Evolutionary conservation across 1,140 invertebrate species (phyloP), one percentile per base, ranked within the genome.

Genomic region (Phymorhynchus buccinoides): DNA sequence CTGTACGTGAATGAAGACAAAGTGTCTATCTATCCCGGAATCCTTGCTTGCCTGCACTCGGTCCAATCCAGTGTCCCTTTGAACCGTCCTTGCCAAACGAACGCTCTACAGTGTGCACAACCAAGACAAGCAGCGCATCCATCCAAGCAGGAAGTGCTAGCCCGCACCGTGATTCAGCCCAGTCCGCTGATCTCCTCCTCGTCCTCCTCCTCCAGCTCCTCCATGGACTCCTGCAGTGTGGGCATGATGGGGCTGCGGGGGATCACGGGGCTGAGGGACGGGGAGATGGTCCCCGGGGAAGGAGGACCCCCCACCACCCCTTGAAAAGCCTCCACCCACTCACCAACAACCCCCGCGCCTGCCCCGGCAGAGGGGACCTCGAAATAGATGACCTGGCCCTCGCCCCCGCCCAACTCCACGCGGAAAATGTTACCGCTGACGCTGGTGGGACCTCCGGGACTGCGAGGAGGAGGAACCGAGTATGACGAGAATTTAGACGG

Each of bases 301-400:
- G 80, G 80, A 37, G 35, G n/a, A 44, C 30, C 42, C 27, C 7
- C 56, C 7, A 22, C 22, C n/a, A 22, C 22, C n/a, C 80, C 80
- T 3, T 83, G 80, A 18, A 83, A 83, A 14, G 80, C 80, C 62
- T 44, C 18, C 7, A 83, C 66, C 80, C 80, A 83, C 30, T 71
- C 80, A 9, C 56, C 80, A 14, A 35, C 27, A 12, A 3, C 77
- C 27, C 42, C 77, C 7, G 7, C 42, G 1, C 30, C 14, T 6
- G 3, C 12, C 39, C 52, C 77, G n/a, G 42, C 30, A n/a, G 30
- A 7, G 42, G 16, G 41, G 37, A 71, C 66, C 66, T 83, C 80
- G 30, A 83, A 83, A 41, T 83, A 83, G 80, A 83, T 83, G 62
- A 83, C 80, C 80, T 83, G 80, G 9, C 80, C 80, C 41, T 83